These are phyloP conservation scores for Siniperca undulata DNA, from an alignment of 2,797 vertebrate species.

Conservation along the genomic window DNA sequence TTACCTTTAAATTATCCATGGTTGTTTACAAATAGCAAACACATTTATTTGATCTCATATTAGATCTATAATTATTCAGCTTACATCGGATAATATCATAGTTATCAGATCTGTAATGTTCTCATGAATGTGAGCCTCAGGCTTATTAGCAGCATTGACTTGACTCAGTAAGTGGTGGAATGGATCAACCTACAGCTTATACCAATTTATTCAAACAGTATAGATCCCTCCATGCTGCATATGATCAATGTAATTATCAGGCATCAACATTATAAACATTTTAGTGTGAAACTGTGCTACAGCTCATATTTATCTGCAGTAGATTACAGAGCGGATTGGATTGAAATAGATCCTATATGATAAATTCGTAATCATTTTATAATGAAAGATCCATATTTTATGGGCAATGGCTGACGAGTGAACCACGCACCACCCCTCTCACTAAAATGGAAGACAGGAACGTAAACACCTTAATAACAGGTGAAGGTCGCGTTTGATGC, in stretches of 20 bases:
- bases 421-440: conserved; percentile 51
- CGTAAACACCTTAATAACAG: conserved; percentile 74
- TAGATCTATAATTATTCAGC: not conserved
- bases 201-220: conserved; percentile 43
- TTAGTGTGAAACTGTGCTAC: not conserved
- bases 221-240: conserved; percentile 24
- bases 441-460: conserved; percentile 76
- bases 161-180: conserved; percentile 57
- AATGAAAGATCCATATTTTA: conserved; percentile 46
- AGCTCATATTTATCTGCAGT: not conserved
- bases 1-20: not conserved
- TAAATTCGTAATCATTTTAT: conserved; percentile 32
- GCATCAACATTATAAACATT: not conserved
- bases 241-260: conserved; percentile 1
- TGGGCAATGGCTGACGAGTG: conserved; percentile 62
- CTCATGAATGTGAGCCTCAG: conserved; percentile 32
- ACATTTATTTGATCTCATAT: not conserved
- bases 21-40: not conserved
- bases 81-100: conserved; percentile 11
- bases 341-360: not conserved
- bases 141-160: conserved; percentile 62
- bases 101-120: conserved; percentile 14
- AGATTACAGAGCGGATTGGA: not conserved
- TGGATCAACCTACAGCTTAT: conserved; percentile 52
- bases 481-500: conserved; percentile 67